phyloP scores from a whole-genome alignment of 2,888 invertebrate genomes.

The Tinea semifulvella region DNA sequence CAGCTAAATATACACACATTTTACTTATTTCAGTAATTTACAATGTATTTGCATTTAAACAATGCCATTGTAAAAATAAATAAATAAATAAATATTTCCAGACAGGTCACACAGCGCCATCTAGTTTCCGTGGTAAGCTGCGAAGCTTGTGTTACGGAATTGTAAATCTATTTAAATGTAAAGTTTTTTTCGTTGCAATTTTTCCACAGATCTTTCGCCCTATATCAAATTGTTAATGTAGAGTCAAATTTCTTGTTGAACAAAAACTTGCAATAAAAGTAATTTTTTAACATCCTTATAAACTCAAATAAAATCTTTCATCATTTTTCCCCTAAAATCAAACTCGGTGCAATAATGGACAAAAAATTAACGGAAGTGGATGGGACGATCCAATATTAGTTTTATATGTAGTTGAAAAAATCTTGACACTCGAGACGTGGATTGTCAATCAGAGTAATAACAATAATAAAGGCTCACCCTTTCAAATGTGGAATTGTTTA shows the following conservation, averaged over 20 bases:
- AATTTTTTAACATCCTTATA: not conserved
- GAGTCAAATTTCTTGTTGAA: not conserved
- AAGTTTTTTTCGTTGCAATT: no score
- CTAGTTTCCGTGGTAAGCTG: no score
- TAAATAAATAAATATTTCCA: no score
- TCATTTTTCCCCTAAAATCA: conserved; percentile 38
- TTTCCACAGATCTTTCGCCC: not conserved
- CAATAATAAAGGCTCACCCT: conserved; percentile 51
- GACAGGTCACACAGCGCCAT: no score
- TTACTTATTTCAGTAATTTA: no score
- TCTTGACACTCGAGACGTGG: conserved; percentile 50
- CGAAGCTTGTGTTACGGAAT: no score
- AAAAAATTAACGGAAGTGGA: conserved; percentile 63
- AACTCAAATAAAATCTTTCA: not conserved
- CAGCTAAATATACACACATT: no score
- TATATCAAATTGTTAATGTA: not conserved
- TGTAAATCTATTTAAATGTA: not conserved
- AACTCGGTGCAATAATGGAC: conserved; percentile 43
- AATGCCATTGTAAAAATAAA: no score
- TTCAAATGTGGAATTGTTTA: conserved; percentile 38
- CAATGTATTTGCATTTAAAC: no score
- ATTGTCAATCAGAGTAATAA: conserved; percentile 58
- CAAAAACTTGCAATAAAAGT: not conserved
- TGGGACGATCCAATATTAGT: conserved; percentile 66
- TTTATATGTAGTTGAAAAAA: conserved; percentile 59